Evolutionary conservation across 37 sponge, comb jelly and placozoan genomes (phyloP), one percentile per base, ranked within the genome.

Genomic region (Cliona cf. orientalis): DNA sequence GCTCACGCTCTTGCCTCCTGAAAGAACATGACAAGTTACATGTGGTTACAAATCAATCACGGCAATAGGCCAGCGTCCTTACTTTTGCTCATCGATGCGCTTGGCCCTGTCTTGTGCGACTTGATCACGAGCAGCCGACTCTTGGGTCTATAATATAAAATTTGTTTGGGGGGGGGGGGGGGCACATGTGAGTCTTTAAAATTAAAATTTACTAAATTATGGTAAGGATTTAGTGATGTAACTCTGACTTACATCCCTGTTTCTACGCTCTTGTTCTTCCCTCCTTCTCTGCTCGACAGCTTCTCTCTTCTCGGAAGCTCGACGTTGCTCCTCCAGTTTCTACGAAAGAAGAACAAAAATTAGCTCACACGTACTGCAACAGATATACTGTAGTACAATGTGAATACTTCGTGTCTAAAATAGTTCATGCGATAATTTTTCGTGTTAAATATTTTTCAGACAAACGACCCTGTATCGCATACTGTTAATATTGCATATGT

Each of bases 51-150:
- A 32, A 65, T 31, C 66, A 65, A 3, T 29, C 28, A 32, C 2
- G 66, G 33, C 66, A 34, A 5, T 31, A 33, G 26, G 66, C 32
- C 2, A 19, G n/a, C n/a, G 35, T 2, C 57, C 82, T 78, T 38
- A 88, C 93, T 80, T 92, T 34, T 92, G 93, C 36, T 88, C 77
- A 60, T 88, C 87, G 42, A 92, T 80, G 5, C 39, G 31, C 42
- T 46, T 75, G 39, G 45, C 73, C 36, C 72, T 84, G 42, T 80
- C 79, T 65, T 80, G 69, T 11, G 78, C 79, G 32, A 60, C 71
- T 46, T 44, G 71, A 5, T 93, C 91, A 29, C 94, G 43, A 11
- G 39, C 53, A 14, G 26, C 1, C n/a, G 66, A 77, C 2, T 83
- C 89, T 26, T 42, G 12, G 0, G 21, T 41, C 88, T 88, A 41